A percentile compares a stretch with the other conserved stretches of the same genome.
These are phyloP conservation scores for Drosophila miranda DNA, from an alignment of 1,140 invertebrate species.

Conservation along the genomic window DNA sequence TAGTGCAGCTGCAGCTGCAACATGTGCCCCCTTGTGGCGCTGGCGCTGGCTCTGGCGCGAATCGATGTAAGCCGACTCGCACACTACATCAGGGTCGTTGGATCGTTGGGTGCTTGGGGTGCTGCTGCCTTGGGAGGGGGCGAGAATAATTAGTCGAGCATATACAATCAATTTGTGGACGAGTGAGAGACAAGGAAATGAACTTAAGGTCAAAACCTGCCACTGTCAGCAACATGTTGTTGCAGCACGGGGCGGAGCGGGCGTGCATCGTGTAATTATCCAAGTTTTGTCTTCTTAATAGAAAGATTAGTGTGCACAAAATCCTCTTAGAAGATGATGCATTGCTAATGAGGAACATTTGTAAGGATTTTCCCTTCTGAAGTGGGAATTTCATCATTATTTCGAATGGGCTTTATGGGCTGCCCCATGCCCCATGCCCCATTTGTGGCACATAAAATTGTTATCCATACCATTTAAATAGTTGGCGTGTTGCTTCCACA, in stretches of 20 bases:
- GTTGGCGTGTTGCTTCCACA: constrained; percentile 82
- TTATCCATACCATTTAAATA: constrained; percentile 79
- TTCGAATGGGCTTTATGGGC: no score
- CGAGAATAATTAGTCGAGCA: constrained; percentile 50
- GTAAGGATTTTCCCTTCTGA: no score
- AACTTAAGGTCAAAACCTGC: constrained; percentile 23
- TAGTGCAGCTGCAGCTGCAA: neutral
- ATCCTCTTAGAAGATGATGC: no score
- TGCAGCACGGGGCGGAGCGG: no score
- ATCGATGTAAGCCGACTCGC: constrained; percentile 74
- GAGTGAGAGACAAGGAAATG: constrained; percentile 22
- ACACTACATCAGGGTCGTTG: constrained; percentile 61
- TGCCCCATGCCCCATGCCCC: no score
- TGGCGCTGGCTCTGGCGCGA: neutral
- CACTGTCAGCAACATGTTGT: constrained; percentile 2
- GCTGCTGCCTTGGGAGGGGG: neutral
- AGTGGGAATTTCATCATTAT: no score
- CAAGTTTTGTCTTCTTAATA: no score
- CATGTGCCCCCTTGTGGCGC: neutral
- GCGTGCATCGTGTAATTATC: no score
- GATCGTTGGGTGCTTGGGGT: neutral
- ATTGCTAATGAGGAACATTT: no score
- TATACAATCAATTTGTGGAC: constrained; percentile 60
- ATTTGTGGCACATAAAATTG: neutral
- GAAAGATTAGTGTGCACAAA: neutral